Evolutionary conservation across 1,140 invertebrate species (phyloP), one percentile per base, ranked within the genome.

Genomic region (Myzus persicae): DNA sequence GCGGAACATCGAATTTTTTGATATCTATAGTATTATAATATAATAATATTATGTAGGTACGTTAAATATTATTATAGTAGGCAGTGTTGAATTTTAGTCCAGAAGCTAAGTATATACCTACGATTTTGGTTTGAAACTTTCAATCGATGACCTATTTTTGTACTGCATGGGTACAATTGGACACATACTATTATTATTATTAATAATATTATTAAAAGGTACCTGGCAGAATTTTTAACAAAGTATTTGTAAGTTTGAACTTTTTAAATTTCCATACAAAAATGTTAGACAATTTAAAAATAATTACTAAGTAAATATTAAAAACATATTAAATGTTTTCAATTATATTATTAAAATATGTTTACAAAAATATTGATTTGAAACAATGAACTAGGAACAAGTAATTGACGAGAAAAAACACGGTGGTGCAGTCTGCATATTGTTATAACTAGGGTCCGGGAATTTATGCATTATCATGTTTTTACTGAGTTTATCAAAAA

Each of bases 61-160:
- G 48, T 51, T 22, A 22, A 51, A 67, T 9, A 44, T 44, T 31
- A 67, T 67, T 67, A 67, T n/a, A 67, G 31, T 67, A 67, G 11
- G 31, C 31, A 3, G 59, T 67, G 11, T 67, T n/a, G 54, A 31
- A n/a, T 67, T 67, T 67, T n/a, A n/a, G 59, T 67, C 31, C 59
- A n/a, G 3, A n/a, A 67, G 11, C 59, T 20, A 48, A 48, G 11
- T 14, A 31, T 67, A 26, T 59, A 54, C 24, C 24, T 54, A 59
- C 14, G 59, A 5, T 67, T 67, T 24, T n/a, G 59, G 59, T 76
- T 76, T n/a, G 59, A n/a, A 18, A 76, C 31, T n/a, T n/a, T 76
- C 59, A n/a, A 76, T 76, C 59, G 59, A 76, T 76, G 59, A 76
- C 59, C 59, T 76, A 76, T 76, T 76, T 76, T n/a, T 76, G 4